Base-by-base conservation (phyloP, 2,113 vertebrate genomes). In the Oreocharis arfaki region DNA sequence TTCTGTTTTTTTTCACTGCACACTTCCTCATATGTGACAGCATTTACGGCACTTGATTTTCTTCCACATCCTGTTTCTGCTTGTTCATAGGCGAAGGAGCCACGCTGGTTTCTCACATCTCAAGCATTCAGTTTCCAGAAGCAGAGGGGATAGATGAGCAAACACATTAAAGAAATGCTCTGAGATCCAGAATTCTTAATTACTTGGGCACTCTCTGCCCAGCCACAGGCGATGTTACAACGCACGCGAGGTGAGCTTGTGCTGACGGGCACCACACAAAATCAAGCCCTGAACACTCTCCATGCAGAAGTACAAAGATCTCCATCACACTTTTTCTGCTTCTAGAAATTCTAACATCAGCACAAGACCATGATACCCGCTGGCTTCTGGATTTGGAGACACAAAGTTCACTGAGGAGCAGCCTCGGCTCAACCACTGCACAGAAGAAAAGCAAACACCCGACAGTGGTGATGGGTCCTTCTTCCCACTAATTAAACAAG, bases 241-340 rank as follows among this genome's bases (percentile, higher is more conserved):
- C 0, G 3, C 16, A 14, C 0, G 0, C 0, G 1, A 53, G 46
- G 4, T 20, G 68, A 24, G 4, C 2, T 9, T 10, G 1, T 11
- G 53, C 68, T 68, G 44, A 13, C 1, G 1, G 50, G 42, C 47
- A 7, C 60, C 6, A 12, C 33, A 4, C 1, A 3, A 47, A 68
- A 46, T 15, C 33, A 20, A 64, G 55, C 64, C 77, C 82, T 11
- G 33, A 59, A 17, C 0, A 2, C 55, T 41, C 57, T 39, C 3
- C 1, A 24, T 15, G 11, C 32, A 41, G 39, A 55, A 23, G 28
- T 27, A 23, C 4, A 53, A 47, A 55, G 30, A 28, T 9, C 9
- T 50, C 70, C 49, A 26, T 11, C n/a, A 23, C 12, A 3, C 19
- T 46, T 70, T 27, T 35, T 65, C 17, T 60, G 49, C 46, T 14